Base-by-base conservation (phyloP, 2,113 vertebrate genomes). In the Scytalopus superciliaris region DNA sequence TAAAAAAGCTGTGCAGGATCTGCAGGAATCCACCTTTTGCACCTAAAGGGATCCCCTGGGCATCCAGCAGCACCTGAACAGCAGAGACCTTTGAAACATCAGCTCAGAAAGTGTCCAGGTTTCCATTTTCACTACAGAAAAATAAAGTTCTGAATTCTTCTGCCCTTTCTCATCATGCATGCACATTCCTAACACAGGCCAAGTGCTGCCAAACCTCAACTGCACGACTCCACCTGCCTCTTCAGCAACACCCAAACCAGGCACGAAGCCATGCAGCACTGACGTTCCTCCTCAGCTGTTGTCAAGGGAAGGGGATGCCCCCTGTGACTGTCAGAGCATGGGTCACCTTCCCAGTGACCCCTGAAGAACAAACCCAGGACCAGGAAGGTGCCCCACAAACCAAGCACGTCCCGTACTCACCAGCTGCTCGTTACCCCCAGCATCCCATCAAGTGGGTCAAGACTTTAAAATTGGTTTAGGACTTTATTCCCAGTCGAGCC, bases 251-350 rank as follows among this genome's bases (percentile, higher is more conserved):
- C 31, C 42, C 57, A n/a, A 78, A 50, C 7, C 49, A 83, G 13
- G 21, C 72, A n/a, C 0, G 0, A 10, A 62, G 22, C 42, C 3
- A 0, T 14, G 23, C 7, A 31, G n/a, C 68, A 31, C 64, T 5
- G 14, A 47, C 63, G 16, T 27, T 87, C 66, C 56, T 56, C 56
- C 52, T 56, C 11, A 0, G 2, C 31, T 12, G 18, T 14, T 37
- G 28, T 5, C 24, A 45, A 84, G 59, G 35, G 4, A 67, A 79
- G 6, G 5, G 7, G 49, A 50, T 35, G 39, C 0, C 9, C 27
- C 6, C 23, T 64, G 33, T 33, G 39, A 81, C 31, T 3, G 0
- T 18, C 47, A 59, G 62, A 73, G 68, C 30, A 39, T 6, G 4
- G 31, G 9, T 57, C 44, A 78, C 23, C 28, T 39, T 49, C 35